Conservation (phyloP, 35 echinoderm and acorn worm genomes). For the Apostichopus californicus region DNA sequence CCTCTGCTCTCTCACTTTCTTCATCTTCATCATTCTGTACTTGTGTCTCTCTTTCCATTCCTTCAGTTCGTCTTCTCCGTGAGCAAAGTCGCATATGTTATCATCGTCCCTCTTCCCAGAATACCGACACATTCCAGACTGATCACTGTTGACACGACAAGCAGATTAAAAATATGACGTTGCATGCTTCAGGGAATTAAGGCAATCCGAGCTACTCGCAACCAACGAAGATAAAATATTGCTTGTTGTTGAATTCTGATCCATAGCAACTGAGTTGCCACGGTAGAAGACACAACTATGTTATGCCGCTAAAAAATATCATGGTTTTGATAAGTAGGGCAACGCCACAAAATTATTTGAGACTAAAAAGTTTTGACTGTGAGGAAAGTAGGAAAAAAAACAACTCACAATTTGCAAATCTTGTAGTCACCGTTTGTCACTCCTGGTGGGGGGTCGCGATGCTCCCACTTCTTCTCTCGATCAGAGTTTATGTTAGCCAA, state of each 20-base stretch:
- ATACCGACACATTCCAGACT: slow-evolving; percentile 59
- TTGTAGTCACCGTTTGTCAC: slow-evolving; percentile 73
- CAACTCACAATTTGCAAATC: slow-evolving; percentile 63
- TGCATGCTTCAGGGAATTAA: too few species aligned
- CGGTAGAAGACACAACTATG: too few species aligned
- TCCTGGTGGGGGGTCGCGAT: slow-evolving; percentile 71
- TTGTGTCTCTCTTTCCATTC: slow-evolving; percentile 84
- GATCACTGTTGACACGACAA: slow-evolving; percentile 2
- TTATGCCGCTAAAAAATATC: too few species aligned
- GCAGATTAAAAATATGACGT: too few species aligned
- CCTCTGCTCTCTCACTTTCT: slow-evolving; percentile 72
- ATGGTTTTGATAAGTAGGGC: too few species aligned
- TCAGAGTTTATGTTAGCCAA: slow-evolving; percentile 76
- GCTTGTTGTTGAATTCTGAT: too few species aligned
- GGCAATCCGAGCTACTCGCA: too few species aligned
- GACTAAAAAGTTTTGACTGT: too few species aligned
- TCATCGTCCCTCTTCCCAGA: slow-evolving; percentile 53
- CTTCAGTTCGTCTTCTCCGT: slow-evolving; percentile 77
- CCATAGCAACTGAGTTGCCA: too few species aligned
- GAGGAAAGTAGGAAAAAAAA: background rate
- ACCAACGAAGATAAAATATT: too few species aligned
- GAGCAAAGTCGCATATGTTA: slow-evolving; percentile 77
- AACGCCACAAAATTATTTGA: too few species aligned
- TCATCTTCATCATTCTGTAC: slow-evolving; percentile 87
- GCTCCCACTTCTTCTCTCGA: slow-evolving; percentile 79